phyloP scores from a whole-genome alignment of 2,113 vertebrate genomes.

The Boleophthalmus pectinirostris region DNA sequence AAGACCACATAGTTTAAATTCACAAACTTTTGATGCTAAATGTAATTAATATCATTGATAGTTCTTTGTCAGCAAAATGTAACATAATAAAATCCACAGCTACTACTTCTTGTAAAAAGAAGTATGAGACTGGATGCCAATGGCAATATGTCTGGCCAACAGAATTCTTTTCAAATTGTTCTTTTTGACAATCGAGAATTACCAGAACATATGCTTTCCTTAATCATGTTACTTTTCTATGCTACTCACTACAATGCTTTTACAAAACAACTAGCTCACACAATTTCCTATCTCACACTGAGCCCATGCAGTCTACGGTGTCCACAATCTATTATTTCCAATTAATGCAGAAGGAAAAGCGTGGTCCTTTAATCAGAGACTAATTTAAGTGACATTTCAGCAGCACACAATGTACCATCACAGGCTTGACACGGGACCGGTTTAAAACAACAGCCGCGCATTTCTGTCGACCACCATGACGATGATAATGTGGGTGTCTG shows the following conservation, averaged over 20 bases:
- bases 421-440: not conserved
- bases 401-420: not conserved
- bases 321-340: conserved; percentile 7
- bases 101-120: too few relatives aligned
- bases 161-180: too few relatives aligned
- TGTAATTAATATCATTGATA: not conserved
- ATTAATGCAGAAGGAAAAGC: not conserved
- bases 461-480: conserved; percentile 46
- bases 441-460: conserved; percentile 47
- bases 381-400: conserved; percentile 8
- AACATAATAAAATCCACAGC: too few relatives aligned
- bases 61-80: too few relatives aligned
- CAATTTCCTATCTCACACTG: not conserved
- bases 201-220: not conserved
- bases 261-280: not conserved
- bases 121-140: too few relatives aligned
- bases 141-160: too few relatives aligned
- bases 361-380: not conserved
- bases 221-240: not conserved
- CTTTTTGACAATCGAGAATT: not conserved
- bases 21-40: not conserved
- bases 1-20: not conserved
- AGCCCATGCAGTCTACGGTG: not conserved
- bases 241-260: not conserved
- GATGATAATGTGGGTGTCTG: conserved; percentile 59